Evolutionary conservation across 2,888 invertebrate genomes (phyloP), one percentile per base, ranked within the genome.

Genomic region (Drosophila mulleri): DNA sequence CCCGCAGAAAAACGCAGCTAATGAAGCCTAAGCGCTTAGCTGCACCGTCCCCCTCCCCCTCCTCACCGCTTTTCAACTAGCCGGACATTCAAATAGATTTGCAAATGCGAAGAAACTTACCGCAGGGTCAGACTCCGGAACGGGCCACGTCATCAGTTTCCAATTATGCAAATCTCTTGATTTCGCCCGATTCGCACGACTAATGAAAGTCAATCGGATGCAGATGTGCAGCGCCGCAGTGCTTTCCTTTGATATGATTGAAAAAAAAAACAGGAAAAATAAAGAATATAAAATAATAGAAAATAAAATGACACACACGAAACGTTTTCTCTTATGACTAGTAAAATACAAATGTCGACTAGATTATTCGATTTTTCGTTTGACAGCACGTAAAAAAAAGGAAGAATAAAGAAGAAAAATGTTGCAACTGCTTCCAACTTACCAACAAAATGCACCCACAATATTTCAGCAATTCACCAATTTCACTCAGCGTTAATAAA

Each of bases 1-100:
- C 85, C 90, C 83, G 85, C 87, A 89, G 90, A 85, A 85, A 86
- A 83, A 74, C 72, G 74, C 87, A 70, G 72, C 74, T 74, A 89
- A 85, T 90, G 78, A 78, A 70, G 67, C 83, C 67, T 63, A 70
- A 72, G 69, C 69, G 78, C 58, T 74, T 47, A 56, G 64, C 62
- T 2, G 29, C 29, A 29, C 29, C 29, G 7, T 7, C 56, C 54
- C 9, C 18, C 0, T n/a, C 58, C 16, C 3, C 3, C 8, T n/a
- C n/a, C n/a, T n/a, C 8, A 29, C 18, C 5, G 9, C 8, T 2
- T 16, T 0, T 1, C 45, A 16, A 14, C 23, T 14, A 8, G 23
- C 16, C 23, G 8, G 14, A 23, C 23, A 45, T 45, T 23, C 47
- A 69, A 67, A 68, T 66, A 52, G 45, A 68, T 45, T 53, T 54